phyloP scores from a whole-genome alignment of 2,888 invertebrate species.

The Cerastis leucographa region DNA sequence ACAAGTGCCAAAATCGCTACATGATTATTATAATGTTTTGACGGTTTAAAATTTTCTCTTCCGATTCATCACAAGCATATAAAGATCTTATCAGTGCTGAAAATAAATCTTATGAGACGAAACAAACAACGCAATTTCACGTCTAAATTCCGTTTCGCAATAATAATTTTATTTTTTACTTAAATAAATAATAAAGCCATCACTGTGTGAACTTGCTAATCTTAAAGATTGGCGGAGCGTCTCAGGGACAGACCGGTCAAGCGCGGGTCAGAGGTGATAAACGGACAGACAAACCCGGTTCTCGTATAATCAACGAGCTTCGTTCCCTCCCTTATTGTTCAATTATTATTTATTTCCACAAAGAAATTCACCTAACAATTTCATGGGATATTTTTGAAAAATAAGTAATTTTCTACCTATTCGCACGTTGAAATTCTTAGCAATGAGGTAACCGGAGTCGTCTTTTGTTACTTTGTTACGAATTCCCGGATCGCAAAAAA shows the following conservation, averaged over 20 bases:
- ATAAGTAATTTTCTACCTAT: constrained; percentile 49
- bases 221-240: constrained; percentile 75
- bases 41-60: constrained; percentile 19
- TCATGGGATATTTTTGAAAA: constrained; percentile 57
- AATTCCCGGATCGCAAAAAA: constrained; percentile 51
- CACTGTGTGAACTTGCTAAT: constrained; percentile 80
- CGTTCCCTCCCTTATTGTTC: constrained; percentile 61
- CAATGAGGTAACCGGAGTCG: constrained; percentile 46
- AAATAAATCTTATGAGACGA: constrained; percentile 30
- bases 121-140: neutral
- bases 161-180: neutral
- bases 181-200: constrained; percentile 51
- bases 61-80: constrained; percentile 34
- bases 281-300: constrained; percentile 85
- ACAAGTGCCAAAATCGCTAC: constrained; percentile 26
- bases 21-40: constrained; percentile 31
- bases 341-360: constrained; percentile 61
- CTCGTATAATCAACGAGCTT: constrained; percentile 67
- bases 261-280: constrained; percentile 89
- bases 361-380: constrained; percentile 52
- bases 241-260: constrained; percentile 79
- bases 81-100: constrained; percentile 43
- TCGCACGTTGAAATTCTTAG: constrained; percentile 56
- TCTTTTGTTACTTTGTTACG: constrained; percentile 57
- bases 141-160: neutral